A percentile compares a stretch with the other conserved stretches of the same genome.
Conservation (phyloP, 2,888 invertebrate species). For the Anarsia innoxiella region DNA sequence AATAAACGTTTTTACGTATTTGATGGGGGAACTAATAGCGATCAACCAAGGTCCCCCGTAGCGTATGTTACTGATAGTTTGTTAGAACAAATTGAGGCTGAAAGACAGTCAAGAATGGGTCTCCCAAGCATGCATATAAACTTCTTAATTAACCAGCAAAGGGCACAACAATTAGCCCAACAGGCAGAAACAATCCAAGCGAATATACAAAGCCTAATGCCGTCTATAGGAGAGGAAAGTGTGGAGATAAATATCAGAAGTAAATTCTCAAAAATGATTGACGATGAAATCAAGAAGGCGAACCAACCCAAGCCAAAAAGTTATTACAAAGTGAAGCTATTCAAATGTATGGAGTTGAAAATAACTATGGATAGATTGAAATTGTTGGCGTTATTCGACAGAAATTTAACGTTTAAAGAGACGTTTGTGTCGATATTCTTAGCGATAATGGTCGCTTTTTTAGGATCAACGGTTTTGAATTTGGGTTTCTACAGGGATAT, state of each 20-base stretch:
- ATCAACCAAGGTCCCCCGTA: conserved; percentile 63
- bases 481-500: conserved; percentile 93
- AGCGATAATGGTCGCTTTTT: conserved; percentile 87
- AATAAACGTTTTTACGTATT: conserved; percentile 67
- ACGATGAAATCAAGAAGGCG: conserved; percentile 70
- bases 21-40: conserved; percentile 57
- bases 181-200: conserved; percentile 45
- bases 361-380: conserved; percentile 95
- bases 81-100: conserved; percentile 65
- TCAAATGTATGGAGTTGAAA: conserved; percentile 81
- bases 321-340: conserved; percentile 85
- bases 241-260: conserved; percentile 71
- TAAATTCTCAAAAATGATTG: conserved; percentile 72
- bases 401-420: conserved; percentile 89
- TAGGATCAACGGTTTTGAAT: conserved; percentile 89
- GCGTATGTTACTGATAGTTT: conserved; percentile 67
- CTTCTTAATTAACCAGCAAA: conserved; percentile 57
- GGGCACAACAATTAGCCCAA: conserved; percentile 38
- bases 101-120: conserved; percentile 63
- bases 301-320: conserved; percentile 72
- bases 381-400: conserved; percentile 92
- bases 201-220: conserved; percentile 61
- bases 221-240: conserved; percentile 73
- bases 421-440: conserved; percentile 87
- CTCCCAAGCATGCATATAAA: conserved; percentile 70